Conservation (phyloP, 2,888 invertebrate species). For the Petrophora chlorosata region DNA sequence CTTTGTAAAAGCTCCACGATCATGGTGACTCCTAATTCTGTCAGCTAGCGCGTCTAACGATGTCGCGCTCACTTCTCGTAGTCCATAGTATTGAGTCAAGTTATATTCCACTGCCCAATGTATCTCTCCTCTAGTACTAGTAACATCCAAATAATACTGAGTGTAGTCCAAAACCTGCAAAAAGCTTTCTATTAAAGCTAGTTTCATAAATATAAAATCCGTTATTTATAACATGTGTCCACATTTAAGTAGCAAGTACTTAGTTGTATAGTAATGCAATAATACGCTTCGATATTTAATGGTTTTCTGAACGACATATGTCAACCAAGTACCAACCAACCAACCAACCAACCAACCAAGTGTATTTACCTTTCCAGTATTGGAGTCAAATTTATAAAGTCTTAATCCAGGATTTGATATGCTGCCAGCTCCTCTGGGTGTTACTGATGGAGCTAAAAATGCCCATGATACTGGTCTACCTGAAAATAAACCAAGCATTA, state of each 20-base stretch:
- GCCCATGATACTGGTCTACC: conserved; percentile 94
- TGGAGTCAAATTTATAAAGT: conserved; percentile 95
- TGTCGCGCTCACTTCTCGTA: conserved; percentile 90
- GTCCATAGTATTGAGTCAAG: conserved; percentile 91
- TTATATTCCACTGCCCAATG: conserved; percentile 95
- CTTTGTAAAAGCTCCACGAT: conserved; percentile 89
- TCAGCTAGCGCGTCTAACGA: conserved; percentile 91
- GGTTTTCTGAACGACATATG: too few species aligned
- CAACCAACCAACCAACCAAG: too few species aligned
- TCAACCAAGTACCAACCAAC: too few species aligned
- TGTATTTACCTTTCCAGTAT: conserved; percentile 92
- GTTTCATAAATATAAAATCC: too few species aligned
- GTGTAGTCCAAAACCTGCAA: conserved; percentile 92
- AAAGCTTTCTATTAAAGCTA: too few species aligned
- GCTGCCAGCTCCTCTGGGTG: conserved; percentile 92
- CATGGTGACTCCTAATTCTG: conserved; percentile 88
- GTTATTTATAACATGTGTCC: too few species aligned
- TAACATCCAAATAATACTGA: conserved; percentile 95
- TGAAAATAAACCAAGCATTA: conserved; percentile 56
- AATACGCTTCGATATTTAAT: too few species aligned
- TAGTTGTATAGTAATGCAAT: too few species aligned
- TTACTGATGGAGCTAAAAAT: conserved; percentile 94
- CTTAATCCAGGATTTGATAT: conserved; percentile 95
- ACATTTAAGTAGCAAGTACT: too few species aligned
- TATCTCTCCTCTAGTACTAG: conserved; percentile 86